Conservation (phyloP, 2,113 vertebrate genomes). For the Otus sunia region DNA sequence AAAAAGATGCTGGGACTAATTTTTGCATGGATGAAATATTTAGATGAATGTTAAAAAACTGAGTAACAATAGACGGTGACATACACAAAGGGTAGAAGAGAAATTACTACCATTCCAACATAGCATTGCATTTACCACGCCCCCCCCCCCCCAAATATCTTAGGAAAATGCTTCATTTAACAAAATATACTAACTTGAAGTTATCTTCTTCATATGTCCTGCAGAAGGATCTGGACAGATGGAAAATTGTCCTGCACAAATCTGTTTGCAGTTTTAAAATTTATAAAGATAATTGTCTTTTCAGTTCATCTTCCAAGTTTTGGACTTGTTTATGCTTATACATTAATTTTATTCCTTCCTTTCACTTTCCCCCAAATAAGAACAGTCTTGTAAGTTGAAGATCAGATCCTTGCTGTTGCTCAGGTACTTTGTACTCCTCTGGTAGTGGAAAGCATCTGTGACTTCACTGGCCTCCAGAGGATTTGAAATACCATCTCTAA, state of each 20-base stretch:
- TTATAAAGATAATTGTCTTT: slow-evolving; percentile 35
- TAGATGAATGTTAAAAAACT: slow-evolving; percentile 22
- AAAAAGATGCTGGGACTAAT: slow-evolving; percentile 11
- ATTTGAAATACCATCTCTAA: neutral
- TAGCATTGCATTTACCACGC: neutral
- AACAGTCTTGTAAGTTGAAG: neutral
- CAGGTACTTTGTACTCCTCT: neutral
- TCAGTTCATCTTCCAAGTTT: slow-evolving; percentile 25
- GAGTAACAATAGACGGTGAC: slow-evolving; percentile 4
- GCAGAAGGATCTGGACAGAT: slow-evolving; percentile 15
- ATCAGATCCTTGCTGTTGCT: neutral
- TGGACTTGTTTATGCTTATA: neutral
- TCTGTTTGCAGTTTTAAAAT: slow-evolving; percentile 19
- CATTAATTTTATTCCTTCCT: slow-evolving; percentile 28
- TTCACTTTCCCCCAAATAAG: neutral
- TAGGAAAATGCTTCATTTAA: neutral
- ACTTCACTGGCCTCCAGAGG: neutral
- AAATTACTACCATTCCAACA: slow-evolving; percentile 14
- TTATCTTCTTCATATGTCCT: neutral
- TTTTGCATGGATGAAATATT: slow-evolving; percentile 28
- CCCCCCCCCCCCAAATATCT: neutral
- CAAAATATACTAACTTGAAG: neutral
- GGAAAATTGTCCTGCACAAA: neutral
- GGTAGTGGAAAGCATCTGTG: neutral
- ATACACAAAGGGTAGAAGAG: neutral